Percentiles rank a stretch among this genome's conserved stretches.
Evolutionary conservation across 2,113 vertebrate species (phyloP).

Genomic region (Camelus dromedarius): DNA sequence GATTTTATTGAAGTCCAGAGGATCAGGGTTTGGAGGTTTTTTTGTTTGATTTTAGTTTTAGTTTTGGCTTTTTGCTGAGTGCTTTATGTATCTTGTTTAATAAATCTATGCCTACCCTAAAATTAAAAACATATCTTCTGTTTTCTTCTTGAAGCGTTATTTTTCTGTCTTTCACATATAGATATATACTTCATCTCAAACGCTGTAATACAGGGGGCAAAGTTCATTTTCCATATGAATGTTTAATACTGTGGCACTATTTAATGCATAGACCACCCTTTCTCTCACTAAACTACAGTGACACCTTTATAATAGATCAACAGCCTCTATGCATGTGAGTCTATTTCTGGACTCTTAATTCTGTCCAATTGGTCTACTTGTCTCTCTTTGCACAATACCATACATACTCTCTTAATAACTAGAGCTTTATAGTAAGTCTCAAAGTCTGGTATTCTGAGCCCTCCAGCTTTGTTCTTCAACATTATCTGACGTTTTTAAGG

Average conservation of each 20-base stretch:
- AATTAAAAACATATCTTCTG: neutral
- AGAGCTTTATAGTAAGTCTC: neutral
- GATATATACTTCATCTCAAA: neutral
- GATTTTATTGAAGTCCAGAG: neutral
- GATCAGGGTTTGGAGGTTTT: neutral
- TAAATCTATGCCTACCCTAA: neutral
- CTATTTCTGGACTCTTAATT: neutral
- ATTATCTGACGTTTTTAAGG: neutral
- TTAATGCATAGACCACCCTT: neutral
- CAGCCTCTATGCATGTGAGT: neutral
- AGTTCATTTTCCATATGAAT: neutral
- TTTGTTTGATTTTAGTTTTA: neutral
- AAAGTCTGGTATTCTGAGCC: neutral
- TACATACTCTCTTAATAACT: neutral
- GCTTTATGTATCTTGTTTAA: neutral
- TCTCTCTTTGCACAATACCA: neutral
- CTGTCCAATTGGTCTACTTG: neutral
- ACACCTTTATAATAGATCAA: neutral
- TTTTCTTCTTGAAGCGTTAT: neutral
- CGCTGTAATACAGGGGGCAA: neutral
- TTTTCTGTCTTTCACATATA: neutral
- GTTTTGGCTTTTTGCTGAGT: neutral
- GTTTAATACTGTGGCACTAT: neutral
- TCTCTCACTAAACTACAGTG: neutral
- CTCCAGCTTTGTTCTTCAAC: neutral